These are phyloP conservation scores for Oncopeltus fasciatus DNA, from an alignment of 1,140 invertebrate species.

Conservation along the genomic window DNA sequence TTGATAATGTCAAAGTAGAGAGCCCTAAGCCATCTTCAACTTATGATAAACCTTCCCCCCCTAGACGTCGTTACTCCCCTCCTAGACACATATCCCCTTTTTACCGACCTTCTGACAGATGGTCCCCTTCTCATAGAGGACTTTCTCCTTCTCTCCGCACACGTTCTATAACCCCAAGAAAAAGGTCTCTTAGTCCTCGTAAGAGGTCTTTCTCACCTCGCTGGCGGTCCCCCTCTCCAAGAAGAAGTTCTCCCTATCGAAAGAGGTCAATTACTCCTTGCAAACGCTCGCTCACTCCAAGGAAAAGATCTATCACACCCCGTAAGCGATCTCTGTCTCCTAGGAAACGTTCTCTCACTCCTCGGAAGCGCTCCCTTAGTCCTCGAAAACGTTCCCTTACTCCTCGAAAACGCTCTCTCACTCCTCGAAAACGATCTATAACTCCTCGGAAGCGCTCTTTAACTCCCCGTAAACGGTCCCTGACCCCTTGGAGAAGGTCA, in stretches of 20 bases:
- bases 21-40: neutral
- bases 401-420: neutral
- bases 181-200: neutral
- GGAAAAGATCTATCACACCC: neutral
- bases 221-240: neutral
- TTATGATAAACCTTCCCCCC: neutral
- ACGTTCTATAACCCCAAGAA: neutral
- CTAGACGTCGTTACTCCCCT: neutral
- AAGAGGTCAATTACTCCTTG: neutral
- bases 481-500: neutral
- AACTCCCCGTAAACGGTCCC: neutral
- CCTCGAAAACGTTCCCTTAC: neutral
- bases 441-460: neutral
- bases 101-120: neutral
- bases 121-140: neutral
- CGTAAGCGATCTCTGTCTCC: conserved; percentile 7
- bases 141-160: neutral
- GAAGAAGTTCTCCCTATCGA: neutral
- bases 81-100: neutral
- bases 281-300: neutral
- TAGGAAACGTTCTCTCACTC: neutral
- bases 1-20: neutral
- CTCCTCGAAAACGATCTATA: neutral
- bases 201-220: neutral
- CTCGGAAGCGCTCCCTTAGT: neutral